phyloP scores from a whole-genome alignment of 2,888 invertebrate genomes.

The Julus scanicus region DNA sequence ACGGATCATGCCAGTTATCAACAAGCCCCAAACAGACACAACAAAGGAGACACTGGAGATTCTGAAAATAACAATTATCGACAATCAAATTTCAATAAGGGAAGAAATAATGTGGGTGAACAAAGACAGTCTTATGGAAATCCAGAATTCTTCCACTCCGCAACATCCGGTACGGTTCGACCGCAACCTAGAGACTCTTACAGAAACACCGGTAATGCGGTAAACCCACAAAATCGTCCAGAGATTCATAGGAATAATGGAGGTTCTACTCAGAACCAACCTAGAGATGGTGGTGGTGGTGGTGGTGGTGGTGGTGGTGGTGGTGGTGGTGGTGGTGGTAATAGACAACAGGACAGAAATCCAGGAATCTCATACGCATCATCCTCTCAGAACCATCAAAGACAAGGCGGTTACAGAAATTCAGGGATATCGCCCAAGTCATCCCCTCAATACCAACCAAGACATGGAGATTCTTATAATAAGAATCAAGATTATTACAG shows the following conservation, averaged over 20 bases:
- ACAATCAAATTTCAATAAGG: not conserved
- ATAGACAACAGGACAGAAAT: too few species aligned
- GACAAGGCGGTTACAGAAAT: too few species aligned
- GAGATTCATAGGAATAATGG: too few species aligned
- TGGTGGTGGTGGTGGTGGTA: too few species aligned
- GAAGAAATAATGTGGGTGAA: not conserved
- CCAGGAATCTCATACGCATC: too few species aligned
- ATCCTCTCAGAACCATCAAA: too few species aligned
- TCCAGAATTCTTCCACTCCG: not conserved
- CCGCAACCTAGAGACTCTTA: not conserved
- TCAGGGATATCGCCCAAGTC: too few species aligned
- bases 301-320: too few species aligned
- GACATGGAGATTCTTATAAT: not conserved
- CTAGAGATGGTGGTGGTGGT: too few species aligned
- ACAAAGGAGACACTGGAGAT: not conserved
- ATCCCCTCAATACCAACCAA: not conserved
- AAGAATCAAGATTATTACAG: not conserved
- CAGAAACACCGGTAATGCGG: not conserved
- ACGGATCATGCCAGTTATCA: conserved; percentile 38
- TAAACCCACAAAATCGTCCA: too few species aligned
- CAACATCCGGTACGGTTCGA: not conserved
- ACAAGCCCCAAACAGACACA: conserved; percentile 34
- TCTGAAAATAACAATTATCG: not conserved
- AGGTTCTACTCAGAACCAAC: too few species aligned
- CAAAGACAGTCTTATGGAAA: not conserved